Conservation (phyloP, 2,888 invertebrate species). For the Invenusta paracnida region DNA sequence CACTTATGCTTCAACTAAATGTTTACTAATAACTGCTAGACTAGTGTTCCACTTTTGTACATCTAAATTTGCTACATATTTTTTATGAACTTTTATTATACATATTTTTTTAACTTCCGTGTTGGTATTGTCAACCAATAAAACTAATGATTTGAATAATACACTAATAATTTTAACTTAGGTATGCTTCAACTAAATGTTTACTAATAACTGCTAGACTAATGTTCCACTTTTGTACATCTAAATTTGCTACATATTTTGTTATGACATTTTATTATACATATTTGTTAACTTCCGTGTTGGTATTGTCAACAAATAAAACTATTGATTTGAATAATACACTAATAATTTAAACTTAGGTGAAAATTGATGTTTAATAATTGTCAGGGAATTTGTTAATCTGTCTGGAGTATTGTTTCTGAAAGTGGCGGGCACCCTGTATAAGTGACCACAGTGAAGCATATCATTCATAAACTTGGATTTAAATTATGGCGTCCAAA, state of each 20-base stretch:
- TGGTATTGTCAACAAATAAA: not conserved
- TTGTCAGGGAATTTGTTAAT: conserved; percentile 8
- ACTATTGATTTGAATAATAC: conserved; percentile 6
- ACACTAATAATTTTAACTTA: not conserved
- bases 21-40: not conserved
- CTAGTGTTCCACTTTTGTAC: not conserved
- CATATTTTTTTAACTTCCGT: not conserved
- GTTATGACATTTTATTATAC: no score
- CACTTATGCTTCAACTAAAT: not conserved
- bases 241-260: not conserved
- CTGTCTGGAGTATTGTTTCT: conserved; percentile 3
- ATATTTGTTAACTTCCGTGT: not conserved
- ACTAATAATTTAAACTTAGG: not conserved
- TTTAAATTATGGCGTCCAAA: no score
- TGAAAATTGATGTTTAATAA: conserved; percentile 1
- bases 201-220: not conserved
- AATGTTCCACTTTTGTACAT: not conserved
- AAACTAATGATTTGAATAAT: conserved; percentile 1
- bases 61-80: not conserved
- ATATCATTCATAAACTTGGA: no score
- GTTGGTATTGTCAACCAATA: not conserved
- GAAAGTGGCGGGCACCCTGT: conserved; percentile 2
- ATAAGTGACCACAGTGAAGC: no score
- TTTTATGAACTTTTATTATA: no score
- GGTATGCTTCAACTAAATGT: not conserved